A percentile compares a stretch with the other conserved stretches of the same genome.
These are phyloP conservation scores for Cosmopolites sordidus DNA, from an alignment of 2,888 invertebrate genomes.

Conservation along the genomic window DNA sequence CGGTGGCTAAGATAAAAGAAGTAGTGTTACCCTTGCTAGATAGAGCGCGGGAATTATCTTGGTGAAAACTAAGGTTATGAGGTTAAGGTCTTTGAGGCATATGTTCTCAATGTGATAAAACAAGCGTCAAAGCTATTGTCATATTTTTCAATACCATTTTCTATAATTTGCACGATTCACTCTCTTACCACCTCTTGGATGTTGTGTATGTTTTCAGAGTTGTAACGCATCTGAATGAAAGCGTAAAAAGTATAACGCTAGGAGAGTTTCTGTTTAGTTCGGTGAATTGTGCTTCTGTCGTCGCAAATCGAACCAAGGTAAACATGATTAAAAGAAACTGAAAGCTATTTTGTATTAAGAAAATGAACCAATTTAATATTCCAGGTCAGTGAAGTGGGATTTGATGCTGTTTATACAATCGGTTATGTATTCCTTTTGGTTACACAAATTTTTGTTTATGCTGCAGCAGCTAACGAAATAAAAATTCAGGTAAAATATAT, in stretches of 20 bases:
- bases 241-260: background rate
- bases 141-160: no score
- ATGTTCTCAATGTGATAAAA: no score
- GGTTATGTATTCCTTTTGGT: background rate
- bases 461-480: background rate
- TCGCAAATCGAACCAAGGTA: background rate
- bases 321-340: background rate
- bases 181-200: no score
- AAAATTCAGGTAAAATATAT: conserved; percentile 2
- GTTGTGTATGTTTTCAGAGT: background rate
- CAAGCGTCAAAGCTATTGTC: no score
- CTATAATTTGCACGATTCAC: no score
- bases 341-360: background rate
- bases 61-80: no score
- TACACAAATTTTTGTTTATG: background rate
- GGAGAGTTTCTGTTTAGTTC: background rate
- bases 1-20: no score
- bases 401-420: background rate
- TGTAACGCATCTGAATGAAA: background rate
- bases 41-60: no score
- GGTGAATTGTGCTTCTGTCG: background rate
- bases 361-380: background rate
- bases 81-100: no score
- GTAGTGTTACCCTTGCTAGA: no score
- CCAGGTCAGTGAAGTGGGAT: background rate